Evolutionary conservation across 2,888 invertebrate species (phyloP).

Genomic region (Amphipyra tragopoginis): DNA sequence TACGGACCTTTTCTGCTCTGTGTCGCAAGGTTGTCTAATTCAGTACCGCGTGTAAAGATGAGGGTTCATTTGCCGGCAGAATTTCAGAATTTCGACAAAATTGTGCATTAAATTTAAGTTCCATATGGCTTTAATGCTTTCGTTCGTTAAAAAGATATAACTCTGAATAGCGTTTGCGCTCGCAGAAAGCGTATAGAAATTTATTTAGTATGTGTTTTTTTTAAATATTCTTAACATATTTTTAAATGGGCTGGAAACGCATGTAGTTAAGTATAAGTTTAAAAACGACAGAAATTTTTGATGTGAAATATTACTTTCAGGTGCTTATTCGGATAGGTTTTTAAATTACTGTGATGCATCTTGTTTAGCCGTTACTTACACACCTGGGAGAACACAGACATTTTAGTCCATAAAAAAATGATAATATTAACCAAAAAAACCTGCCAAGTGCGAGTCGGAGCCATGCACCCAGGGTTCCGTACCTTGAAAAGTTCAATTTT

Average conservation of each 20-base stretch:
- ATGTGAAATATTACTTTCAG: not conserved
- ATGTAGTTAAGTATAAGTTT: not conserved
- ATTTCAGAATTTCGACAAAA: constrained; percentile 65
- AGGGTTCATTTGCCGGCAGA: constrained; percentile 64
- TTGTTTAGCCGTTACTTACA: not conserved
- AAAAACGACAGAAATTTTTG: not conserved
- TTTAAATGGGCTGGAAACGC: not conserved
- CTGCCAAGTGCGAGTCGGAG: too few relatives aligned
- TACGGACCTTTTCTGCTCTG: constrained; percentile 41
- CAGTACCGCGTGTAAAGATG: constrained; percentile 44
- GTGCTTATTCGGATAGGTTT: not conserved
- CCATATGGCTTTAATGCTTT: constrained; percentile 63
- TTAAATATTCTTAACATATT: not conserved
- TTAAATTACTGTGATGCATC: constrained; percentile 2
- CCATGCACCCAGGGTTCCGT: too few relatives aligned
- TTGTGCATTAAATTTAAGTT: constrained; percentile 68
- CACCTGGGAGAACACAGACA: not conserved
- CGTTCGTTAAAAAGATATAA: constrained; percentile 59
- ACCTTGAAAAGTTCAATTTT: too few relatives aligned
- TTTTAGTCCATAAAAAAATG: too few relatives aligned
- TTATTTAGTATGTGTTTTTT: not conserved
- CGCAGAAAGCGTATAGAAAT: constrained; percentile 1
- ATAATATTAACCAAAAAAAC: too few relatives aligned
- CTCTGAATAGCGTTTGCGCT: constrained; percentile 16
- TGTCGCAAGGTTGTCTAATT: constrained; percentile 36